A percentile compares a stretch with the other conserved stretches of the same genome.
Evolutionary conservation across 2,113 vertebrate species (phyloP).

Genomic region (Parus major): DNA sequence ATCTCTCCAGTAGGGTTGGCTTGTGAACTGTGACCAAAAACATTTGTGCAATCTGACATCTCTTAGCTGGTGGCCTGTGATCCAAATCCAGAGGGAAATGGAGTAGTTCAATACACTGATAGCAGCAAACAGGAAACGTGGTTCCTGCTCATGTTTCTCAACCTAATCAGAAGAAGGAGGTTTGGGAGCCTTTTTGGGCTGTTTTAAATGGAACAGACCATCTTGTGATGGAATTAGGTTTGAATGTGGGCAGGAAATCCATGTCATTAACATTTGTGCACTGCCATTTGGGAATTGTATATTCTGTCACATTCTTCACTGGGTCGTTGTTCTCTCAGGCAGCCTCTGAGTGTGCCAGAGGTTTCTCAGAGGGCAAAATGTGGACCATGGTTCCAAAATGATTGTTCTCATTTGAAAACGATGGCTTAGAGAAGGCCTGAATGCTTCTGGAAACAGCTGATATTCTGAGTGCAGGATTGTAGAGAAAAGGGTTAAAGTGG

Average conservation of each 20-base stretch:
- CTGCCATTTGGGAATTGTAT: background rate
- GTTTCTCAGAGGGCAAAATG: background rate
- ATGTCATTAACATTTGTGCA: background rate
- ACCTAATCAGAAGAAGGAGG: background rate
- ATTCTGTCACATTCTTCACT: background rate
- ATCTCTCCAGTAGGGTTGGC: background rate
- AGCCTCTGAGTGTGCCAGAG: background rate
- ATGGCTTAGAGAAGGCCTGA: background rate
- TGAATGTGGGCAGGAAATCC: background rate
- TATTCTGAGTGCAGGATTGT: rapidly evolving
- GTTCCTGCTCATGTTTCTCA: background rate
- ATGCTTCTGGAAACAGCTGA: background rate
- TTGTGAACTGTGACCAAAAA: background rate
- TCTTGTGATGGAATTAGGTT: background rate
- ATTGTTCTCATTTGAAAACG: background rate
- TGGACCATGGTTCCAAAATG: background rate
- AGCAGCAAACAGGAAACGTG: constrained; percentile 5
- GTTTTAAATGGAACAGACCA: background rate
- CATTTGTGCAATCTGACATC: background rate
- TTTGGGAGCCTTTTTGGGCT: background rate
- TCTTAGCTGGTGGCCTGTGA: background rate
- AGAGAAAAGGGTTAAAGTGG: background rate
- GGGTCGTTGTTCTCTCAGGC: background rate
- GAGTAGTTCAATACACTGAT: background rate
- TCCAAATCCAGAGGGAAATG: background rate